phyloP scores from a whole-genome alignment of 1,140 invertebrate species.

The Ceratina calcarata region DNA sequence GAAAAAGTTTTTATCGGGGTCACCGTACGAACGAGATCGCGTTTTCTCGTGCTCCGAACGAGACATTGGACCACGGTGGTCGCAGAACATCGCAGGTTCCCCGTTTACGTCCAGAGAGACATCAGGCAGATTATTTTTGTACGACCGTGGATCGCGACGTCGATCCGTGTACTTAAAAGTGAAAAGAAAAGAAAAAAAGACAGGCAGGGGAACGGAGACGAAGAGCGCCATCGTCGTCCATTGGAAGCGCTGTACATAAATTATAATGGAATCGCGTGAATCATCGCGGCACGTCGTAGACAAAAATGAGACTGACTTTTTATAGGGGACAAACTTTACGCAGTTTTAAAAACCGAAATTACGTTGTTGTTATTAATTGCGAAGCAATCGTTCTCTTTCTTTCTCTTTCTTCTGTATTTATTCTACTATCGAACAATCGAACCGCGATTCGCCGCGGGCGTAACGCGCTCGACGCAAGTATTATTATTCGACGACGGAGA shows the following conservation, averaged over 20 bases:
- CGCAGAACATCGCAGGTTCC: not conserved
- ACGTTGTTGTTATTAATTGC: slow-evolving; percentile 8
- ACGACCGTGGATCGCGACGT: not conserved
- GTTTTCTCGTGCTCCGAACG: slow-evolving; percentile 26
- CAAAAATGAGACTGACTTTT: slow-evolving; percentile 78
- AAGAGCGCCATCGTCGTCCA: slow-evolving; percentile 32
- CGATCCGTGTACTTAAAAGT: slow-evolving; percentile 22
- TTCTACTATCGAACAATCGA: not conserved
- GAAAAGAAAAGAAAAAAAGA: not conserved
- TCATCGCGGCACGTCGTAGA: slow-evolving; percentile 64
- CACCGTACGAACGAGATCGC: slow-evolving; percentile 1
- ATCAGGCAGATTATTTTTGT: slow-evolving; percentile 6
- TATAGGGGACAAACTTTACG: slow-evolving; percentile 67
- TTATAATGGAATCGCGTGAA: slow-evolving; percentile 35
- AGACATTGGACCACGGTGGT: slow-evolving; percentile 44
- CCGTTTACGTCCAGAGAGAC: no score
- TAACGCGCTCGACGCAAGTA: not conserved
- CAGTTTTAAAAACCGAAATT: slow-evolving; percentile 41
- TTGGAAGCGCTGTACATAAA: slow-evolving; percentile 39
- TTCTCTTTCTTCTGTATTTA: not conserved
- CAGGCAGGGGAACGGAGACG: not conserved
- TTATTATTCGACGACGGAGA: not conserved
- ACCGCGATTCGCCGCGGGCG: not conserved
- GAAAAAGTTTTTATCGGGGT: slow-evolving; percentile 52
- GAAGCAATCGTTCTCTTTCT: not conserved